A percentile compares a stretch with the other conserved stretches of the same genome.
These are phyloP conservation scores for Paraescarpia echinospica DNA, from an alignment of 1,140 invertebrate species.

Conservation along the genomic window DNA sequence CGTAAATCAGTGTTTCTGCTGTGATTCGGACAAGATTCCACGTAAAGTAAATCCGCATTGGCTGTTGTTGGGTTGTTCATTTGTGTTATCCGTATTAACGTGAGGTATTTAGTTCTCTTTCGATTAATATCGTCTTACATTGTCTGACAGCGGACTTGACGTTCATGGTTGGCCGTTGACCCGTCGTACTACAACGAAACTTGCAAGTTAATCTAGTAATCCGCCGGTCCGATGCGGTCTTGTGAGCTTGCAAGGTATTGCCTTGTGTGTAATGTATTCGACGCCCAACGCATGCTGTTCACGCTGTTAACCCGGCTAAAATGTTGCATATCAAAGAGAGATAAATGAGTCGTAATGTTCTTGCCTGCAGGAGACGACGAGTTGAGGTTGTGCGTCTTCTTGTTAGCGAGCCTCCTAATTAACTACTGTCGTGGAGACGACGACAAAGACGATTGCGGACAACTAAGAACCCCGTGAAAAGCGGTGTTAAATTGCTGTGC, in stretches of 20 bases:
- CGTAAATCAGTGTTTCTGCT: not conserved
- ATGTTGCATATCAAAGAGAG: not conserved
- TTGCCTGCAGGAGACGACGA: not conserved
- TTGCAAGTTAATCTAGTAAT: not conserved
- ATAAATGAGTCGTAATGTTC: not conserved
- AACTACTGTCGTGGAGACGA: not conserved
- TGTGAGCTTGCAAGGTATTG: not conserved
- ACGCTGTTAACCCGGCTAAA: not conserved
- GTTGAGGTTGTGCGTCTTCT: not conserved
- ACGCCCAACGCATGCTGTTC: no score
- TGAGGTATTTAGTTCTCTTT: not conserved
- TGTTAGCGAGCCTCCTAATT: not conserved
- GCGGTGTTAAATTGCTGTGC: not conserved
- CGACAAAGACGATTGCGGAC: not conserved
- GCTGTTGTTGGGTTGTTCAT: not conserved
- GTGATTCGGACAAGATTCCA: not conserved
- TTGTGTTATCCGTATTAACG: not conserved
- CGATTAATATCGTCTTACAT: not conserved
- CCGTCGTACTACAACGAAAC: not conserved
- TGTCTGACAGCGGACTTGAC: not conserved
- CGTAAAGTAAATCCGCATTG: not conserved
- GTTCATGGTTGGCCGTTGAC: not conserved
- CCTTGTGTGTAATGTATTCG: no score
- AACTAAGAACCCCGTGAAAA: not conserved
- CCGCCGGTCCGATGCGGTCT: not conserved